Percentiles rank a stretch among this genome's conserved stretches.
These are phyloP conservation scores for Promerops cafer DNA, from an alignment of 2,113 vertebrate species.

Conservation along the genomic window DNA sequence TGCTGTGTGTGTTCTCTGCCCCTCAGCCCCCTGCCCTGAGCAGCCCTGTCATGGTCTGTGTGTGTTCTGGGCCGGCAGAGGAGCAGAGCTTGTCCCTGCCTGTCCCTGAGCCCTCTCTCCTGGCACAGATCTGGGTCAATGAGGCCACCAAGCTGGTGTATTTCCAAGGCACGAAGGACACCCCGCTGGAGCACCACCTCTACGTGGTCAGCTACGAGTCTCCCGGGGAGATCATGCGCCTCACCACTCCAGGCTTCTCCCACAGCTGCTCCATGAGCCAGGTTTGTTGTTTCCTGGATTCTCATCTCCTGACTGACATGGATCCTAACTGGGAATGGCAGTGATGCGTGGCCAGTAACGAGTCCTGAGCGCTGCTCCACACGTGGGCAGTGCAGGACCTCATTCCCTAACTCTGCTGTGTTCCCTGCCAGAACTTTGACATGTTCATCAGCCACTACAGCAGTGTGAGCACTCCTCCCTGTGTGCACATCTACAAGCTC, in stretches of 20 bases:
- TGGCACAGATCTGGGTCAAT: conserved; percentile 90
- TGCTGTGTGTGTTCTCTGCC: background rate
- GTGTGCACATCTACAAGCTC: conserved; percentile 94
- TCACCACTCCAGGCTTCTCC: conserved; percentile 91
- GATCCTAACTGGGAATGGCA: background rate
- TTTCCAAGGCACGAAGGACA: conserved; percentile 94
- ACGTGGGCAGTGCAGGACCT: background rate
- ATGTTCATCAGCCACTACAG: conserved; percentile 98
- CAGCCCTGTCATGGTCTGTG: background rate
- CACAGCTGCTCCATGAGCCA: conserved; percentile 97
- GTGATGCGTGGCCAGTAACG: background rate
- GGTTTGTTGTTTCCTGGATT: conserved; percentile 59
- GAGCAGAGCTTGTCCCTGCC: background rate
- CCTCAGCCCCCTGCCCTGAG: background rate
- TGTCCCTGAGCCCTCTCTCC: background rate
- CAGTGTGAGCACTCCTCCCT: conserved; percentile 90
- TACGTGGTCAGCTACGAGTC: conserved; percentile 89
- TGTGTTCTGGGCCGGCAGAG: background rate
- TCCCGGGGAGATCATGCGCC: conserved; percentile 84
- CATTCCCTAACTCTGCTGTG: background rate
- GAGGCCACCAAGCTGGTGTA: conserved; percentile 90
- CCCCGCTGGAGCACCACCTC: conserved; percentile 92
- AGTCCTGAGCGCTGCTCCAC: background rate
- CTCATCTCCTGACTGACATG: background rate
- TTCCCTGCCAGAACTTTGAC: conserved; percentile 84